Base-by-base conservation (phyloP, 2,797 vertebrate genomes). In the Moxostoma hubbsi region DNA sequence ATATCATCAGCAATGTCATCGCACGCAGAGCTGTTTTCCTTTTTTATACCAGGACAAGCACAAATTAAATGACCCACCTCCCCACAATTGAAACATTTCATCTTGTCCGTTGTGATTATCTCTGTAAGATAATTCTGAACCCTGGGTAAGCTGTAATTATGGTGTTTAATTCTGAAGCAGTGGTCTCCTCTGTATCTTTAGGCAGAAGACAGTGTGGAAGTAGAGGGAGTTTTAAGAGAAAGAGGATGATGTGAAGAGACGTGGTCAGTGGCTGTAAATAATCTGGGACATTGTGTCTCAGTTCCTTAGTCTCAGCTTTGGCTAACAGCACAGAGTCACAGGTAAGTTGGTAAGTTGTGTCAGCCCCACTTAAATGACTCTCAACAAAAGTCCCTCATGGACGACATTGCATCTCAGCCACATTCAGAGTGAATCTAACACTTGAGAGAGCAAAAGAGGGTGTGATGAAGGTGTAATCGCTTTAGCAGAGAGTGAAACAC, bases 181-280 rank as follows among this genome's bases (percentile, higher is more conserved):
- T 4, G n/a, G 18, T n/a, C 11, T 7, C 43, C 45, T 64, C 61
- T 13, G 47, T 77, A 47, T 69, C 18, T 71, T 9, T 2, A 51
- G 11, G 55, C 49, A 1, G 50, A 43, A 45, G 49, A 75, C 55
- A 43, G 43, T 13, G 54, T 16, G 24, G 12, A 13, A 63, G 59
- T 54, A 73, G 18, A 45, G 45, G 1, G 7, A 18, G 13, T 70
- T 73, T 61, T 51, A 61, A 36, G 10, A 45, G 12, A 6, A 36
- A 80, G 50, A 77, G 50, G 2, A 73, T 83, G 47, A 80, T 76
- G 12, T 80, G 67, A 80, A 80, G 67, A 50, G 73, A 75, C 8
- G 12, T 70, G 77, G 16, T 47, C 73, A 79, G 65, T 18, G n/a
- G 24, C 57, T 63, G 50, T 54, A 58, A 75, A 82, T 69, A 75